Evolutionary conservation across 2,797 vertebrate genomes (phyloP), one percentile per base, ranked within the genome.

Genomic region (Smutsia temminckii): DNA sequence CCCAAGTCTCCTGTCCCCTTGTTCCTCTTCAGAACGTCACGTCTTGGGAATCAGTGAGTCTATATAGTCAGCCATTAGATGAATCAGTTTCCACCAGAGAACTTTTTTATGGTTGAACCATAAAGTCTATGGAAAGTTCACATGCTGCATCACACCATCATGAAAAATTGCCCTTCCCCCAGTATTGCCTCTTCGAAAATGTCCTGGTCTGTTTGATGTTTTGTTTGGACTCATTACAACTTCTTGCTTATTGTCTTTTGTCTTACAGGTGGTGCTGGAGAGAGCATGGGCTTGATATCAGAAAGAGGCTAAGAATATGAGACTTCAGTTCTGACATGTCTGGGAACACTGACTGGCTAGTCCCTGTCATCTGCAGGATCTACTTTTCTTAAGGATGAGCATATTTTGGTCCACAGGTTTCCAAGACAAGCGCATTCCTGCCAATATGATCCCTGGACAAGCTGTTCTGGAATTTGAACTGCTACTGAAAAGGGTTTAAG

Each of bases 391-490:
- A 91, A 94, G 57, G 94, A 95, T 90, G 95, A 96, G 23, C 83
- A 91, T 95, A 85, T 94, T 96, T 96, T 95, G 92, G 93, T 85
- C 55, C 64, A 81, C 21, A 91, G 61, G 90, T 91, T 94, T 95
- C 95, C 96, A 97, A 97, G 90, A 96, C 63, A 96, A 97, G 95
- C 94, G 94, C 92, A 92, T 96, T 97, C 94, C 46, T 95, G 91
- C 93, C 91, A 83, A 90, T 72, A 75, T 11, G n/a, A 93, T 95
- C 75, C 46, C 64, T 88, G 96, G 88, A 97, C 88, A 95, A 95
- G 75, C 83, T 93, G 94, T 97, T 96, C 95, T 97, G 96, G 91
- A 93, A 95, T 96, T 96, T 91, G 95, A 97, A 95, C 91, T 83
- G 95, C 96, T 97, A 95, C 96, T 78, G 96, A 90, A 94, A 93